Evolutionary conservation across 2,113 vertebrate species (phyloP), one percentile per base, ranked within the genome.

Genomic region (Eolophus roseicapilla): DNA sequence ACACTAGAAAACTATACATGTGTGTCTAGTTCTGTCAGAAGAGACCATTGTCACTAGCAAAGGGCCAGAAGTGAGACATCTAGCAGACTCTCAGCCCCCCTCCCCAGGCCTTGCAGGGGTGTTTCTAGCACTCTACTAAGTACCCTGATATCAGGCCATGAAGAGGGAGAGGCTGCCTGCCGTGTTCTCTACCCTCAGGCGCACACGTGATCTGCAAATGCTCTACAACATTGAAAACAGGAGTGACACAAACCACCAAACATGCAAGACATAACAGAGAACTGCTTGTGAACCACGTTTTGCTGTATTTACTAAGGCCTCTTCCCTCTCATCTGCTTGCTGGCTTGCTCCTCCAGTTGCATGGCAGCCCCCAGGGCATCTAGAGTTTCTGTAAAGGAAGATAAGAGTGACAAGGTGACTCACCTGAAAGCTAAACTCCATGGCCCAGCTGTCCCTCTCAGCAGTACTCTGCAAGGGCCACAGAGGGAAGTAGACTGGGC

Each of bases 321-420:
- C 57, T 94, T 94, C 93, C 89, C 37, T 67, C 67, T 97, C 31
- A 98, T 97, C 82, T 98, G 97, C 95, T 97, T 98, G 97, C 98
- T 98, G 87, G 98, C 98, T 93, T 98, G 98, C 24, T 98, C 98
- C 68, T 98, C 98, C 82, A 96, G 87, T 76, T 98, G 98, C 97
- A 98, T 97, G 91, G 98, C 98, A 64, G 96, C 57, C 13, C 55
- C 96, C 89, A 98, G 90, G 89, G 97, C 90, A 70, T 96, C 96
- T 91, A 98, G 11, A 3, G 95, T 96, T 85, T 98, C 98, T 98
- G 91, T 44, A 91, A 91, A 65, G 31, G 57, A 93, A 41, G 18
- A 28, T 5, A 20, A 50, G n/a, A 82, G 21, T 31, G 27, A 65
- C 21, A 53, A 43, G 9, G 43, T 80, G 63, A 85, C 37, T 78